These are phyloP conservation scores for Luidia sarsii DNA, from an alignment of 53 echinoderm and acorn worm species.

Conservation along the genomic window DNA sequence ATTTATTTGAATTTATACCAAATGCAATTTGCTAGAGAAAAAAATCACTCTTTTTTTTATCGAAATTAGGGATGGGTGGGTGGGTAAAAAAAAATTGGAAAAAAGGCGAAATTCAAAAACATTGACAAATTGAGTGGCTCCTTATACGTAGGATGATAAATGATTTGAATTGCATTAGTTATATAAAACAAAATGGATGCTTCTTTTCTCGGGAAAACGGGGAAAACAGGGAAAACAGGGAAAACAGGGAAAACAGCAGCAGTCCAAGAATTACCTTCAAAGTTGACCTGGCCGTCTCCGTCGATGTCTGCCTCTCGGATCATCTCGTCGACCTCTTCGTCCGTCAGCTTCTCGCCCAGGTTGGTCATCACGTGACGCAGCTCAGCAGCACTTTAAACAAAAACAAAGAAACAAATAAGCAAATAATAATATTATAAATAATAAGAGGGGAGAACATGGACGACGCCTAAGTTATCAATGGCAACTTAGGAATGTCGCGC, in stretches of 20 bases:
- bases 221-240: too few relatives aligned
- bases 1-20: too few relatives aligned
- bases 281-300: slow-evolving; percentile 71
- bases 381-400: slow-evolving; percentile 71
- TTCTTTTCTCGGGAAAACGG: neutral
- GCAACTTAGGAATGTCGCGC: too few relatives aligned
- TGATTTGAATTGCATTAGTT: neutral
- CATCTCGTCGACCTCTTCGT: slow-evolving; percentile 83
- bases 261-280: slow-evolving; percentile 58
- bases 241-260: too few relatives aligned
- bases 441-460: too few relatives aligned
- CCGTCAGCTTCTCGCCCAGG: slow-evolving; percentile 74
- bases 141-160: neutral
- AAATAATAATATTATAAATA: too few relatives aligned
- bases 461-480: too few relatives aligned
- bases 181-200: neutral
- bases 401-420: neutral
- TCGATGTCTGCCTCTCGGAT: slow-evolving; percentile 78
- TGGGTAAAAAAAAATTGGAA: too few relatives aligned
- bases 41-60: too few relatives aligned
- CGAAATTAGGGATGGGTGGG: too few relatives aligned
- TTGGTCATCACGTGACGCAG: slow-evolving; percentile 87
- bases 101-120: neutral
- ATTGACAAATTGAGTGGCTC: neutral
- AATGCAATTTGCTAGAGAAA: too few relatives aligned